These are phyloP conservation scores for Pemphigus obesinymphae DNA, from an alignment of 1,140 invertebrate genomes.

Conservation along the genomic window DNA sequence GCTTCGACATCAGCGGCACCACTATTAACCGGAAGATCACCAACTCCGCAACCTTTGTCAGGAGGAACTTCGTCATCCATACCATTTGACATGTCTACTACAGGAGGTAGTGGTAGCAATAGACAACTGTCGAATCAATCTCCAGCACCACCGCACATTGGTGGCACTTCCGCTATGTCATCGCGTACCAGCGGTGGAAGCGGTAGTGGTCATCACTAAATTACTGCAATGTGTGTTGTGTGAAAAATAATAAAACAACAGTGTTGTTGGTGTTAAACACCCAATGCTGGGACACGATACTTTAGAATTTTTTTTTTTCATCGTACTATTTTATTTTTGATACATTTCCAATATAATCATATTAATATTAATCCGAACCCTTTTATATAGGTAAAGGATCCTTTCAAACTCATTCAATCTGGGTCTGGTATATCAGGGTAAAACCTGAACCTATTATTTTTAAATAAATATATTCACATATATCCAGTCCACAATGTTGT, in stretches of 20 bases:
- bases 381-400: background rate
- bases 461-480: too few species aligned
- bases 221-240: background rate
- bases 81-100: conserved; percentile 6
- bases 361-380: background rate
- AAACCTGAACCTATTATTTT: too few species aligned
- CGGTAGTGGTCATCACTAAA: background rate
- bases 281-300: background rate
- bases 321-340: background rate
- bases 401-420: too few species aligned
- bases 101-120: background rate
- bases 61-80: background rate
- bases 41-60: too few species aligned
- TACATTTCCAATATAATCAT: background rate
- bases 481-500: too few species aligned
- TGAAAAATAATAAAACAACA: background rate
- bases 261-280: background rate
- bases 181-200: background rate
- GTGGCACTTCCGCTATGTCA: background rate
- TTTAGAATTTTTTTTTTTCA: conserved; percentile 11
- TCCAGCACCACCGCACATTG: background rate
- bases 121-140: background rate
- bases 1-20: background rate
- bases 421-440: too few species aligned
- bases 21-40: background rate